A percentile compares a stretch with the other conserved stretches of the same genome.
phyloP scores from a whole-genome alignment of 2,113 vertebrate species.

The Sinocyclocheilus rhinocerous region DNA sequence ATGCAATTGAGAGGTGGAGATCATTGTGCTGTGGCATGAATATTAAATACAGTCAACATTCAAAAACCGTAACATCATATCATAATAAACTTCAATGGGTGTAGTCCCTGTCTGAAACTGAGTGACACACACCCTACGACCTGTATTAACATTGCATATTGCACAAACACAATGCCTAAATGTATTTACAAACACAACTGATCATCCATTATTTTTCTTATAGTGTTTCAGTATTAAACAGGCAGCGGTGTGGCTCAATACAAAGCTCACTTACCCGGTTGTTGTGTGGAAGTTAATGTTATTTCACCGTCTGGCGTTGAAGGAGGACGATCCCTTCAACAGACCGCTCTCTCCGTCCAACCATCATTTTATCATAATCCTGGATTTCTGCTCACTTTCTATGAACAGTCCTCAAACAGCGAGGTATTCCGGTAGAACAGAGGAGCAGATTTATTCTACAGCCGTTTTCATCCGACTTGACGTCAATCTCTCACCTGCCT shows the following conservation, averaged over 20 bases:
- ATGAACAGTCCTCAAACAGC: not conserved
- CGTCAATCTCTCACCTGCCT: conserved; percentile 46
- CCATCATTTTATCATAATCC: conserved; percentile 30
- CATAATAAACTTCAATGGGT: conserved; percentile 15
- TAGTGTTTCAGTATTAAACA: not conserved
- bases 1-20: not conserved
- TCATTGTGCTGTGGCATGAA: not conserved
- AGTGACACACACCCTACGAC: not conserved
- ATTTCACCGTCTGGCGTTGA: conserved; percentile 37
- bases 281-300: no score
- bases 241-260: not conserved
- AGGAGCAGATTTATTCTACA: not conserved
- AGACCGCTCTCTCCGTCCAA: conserved; percentile 6
- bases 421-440: not conserved
- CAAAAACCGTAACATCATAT: not conserved
- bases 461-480: conserved; percentile 21
- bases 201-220: not conserved
- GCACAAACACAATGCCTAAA: not conserved
- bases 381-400: not conserved
- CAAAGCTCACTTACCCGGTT: conserved; percentile 3
- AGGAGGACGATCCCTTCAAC: conserved; percentile 32
- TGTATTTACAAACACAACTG: not conserved
- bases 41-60: not conserved
- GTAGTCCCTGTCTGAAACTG: not conserved
- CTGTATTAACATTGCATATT: not conserved